Conservation (phyloP, 1,140 invertebrate species). For the Stenopsyche tienmushanensis region DNA sequence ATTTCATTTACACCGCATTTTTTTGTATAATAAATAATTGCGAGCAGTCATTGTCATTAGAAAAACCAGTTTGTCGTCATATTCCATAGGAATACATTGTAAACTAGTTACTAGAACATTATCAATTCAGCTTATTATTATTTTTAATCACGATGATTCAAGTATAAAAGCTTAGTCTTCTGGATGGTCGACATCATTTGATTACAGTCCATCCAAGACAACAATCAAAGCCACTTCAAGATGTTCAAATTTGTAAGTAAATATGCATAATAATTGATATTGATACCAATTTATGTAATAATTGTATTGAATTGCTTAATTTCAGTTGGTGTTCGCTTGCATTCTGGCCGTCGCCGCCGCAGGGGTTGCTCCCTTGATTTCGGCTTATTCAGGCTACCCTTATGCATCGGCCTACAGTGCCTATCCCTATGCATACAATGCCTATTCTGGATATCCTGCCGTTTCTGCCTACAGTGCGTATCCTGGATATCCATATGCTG, state of each 20-base stretch:
- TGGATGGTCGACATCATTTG: conserved; percentile 27
- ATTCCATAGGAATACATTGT: neutral
- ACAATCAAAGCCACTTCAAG: neutral
- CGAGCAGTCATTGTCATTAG: neutral
- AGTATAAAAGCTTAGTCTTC: conserved; percentile 22
- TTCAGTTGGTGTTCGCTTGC: neutral
- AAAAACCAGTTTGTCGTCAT: neutral
- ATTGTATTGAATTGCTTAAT: neutral
- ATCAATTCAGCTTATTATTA: neutral
- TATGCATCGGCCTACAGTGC: conserved; percentile 27
- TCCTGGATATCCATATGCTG: conserved; percentile 38
- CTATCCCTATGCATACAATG: conserved; percentile 30
- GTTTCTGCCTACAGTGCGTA: conserved; percentile 37
- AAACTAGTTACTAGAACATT: neutral
- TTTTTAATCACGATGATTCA: conserved; percentile 1
- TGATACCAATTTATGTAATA: neutral
- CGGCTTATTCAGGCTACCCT: conserved; percentile 40
- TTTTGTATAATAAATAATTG: neutral
- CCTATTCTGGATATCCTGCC: conserved; percentile 26
- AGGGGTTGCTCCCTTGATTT: conserved; percentile 46
- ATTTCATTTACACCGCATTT: neutral
- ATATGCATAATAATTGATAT: neutral
- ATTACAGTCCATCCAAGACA: conserved; percentile 27
- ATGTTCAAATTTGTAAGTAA: conserved; percentile 9
- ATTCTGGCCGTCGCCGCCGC: conserved; percentile 54